Evolutionary conservation across 2,888 invertebrate genomes (phyloP).

Genomic region (Chalcis sispes): DNA sequence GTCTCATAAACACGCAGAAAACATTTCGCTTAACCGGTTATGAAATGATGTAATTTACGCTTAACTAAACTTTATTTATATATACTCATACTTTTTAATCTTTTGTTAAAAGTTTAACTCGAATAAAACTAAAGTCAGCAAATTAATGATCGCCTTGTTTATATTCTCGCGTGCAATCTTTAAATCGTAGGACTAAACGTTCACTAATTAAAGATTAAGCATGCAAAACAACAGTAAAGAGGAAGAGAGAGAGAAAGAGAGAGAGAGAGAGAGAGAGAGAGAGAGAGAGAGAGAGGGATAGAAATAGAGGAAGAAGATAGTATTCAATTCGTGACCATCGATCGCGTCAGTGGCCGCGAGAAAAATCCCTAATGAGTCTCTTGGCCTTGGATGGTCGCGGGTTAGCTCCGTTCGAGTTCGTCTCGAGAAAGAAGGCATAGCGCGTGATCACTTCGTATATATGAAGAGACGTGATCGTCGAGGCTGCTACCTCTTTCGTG

Average conservation of each 20-base stretch:
- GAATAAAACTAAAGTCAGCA: too few relatives aligned
- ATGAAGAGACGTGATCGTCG: conserved; percentile 9
- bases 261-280: conserved; percentile 17
- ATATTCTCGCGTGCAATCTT: neutral
- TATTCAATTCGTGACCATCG: conserved; percentile 58
- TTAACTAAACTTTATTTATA: too few relatives aligned
- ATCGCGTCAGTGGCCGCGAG: conserved; percentile 45
- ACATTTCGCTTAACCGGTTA: too few relatives aligned
- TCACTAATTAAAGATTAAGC: conserved; percentile 54
- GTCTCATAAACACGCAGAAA: too few relatives aligned
- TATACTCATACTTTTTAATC: too few relatives aligned
- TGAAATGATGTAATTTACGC: too few relatives aligned
- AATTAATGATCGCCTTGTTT: neutral
- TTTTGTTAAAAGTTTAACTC: too few relatives aligned
- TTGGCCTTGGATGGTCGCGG: conserved; percentile 49
- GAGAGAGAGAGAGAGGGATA: conserved; percentile 14
- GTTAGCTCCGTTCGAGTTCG: neutral
- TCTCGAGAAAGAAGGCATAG: too few relatives aligned
- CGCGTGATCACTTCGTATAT: neutral
- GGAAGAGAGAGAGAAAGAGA: conserved; percentile 21
- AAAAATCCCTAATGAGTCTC: conserved; percentile 55
- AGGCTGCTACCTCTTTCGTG: neutral
- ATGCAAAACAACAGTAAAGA: conserved; percentile 33
- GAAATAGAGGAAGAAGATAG: neutral
- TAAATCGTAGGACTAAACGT: neutral